Percentiles rank a stretch among this genome's conserved stretches.
These are phyloP conservation scores for Thalassaphorura encarpata DNA, from an alignment of 1,140 invertebrate genomes.

Conservation along the genomic window DNA sequence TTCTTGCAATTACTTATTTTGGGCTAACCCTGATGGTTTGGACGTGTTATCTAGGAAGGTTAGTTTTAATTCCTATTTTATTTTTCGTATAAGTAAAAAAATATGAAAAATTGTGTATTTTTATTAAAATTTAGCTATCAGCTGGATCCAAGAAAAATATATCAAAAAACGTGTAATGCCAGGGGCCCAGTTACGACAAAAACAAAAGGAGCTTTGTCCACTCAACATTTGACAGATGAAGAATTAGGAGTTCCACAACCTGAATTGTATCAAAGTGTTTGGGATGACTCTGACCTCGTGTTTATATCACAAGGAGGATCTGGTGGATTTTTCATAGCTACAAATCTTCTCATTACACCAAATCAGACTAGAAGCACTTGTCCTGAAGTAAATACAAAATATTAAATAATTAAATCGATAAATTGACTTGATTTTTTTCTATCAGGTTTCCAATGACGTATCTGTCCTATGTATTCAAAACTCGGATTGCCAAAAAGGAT, in stretches of 20 bases:
- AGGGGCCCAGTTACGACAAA: constrained; percentile 11
- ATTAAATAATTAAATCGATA: neutral
- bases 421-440: neutral
- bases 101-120: neutral
- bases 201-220: constrained; percentile 17
- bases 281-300: constrained; percentile 17
- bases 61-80: neutral
- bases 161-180: constrained; percentile 16
- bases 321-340: constrained; percentile 45
- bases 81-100: neutral
- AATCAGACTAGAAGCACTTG: constrained; percentile 41
- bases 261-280: constrained; percentile 14
- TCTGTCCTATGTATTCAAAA: constrained; percentile 32
- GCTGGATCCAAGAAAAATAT: constrained; percentile 18
- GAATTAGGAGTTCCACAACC: constrained; percentile 9
- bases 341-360: constrained; percentile 45
- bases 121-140: constrained; percentile 15
- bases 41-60: constrained; percentile 16
- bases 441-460: constrained; percentile 7
- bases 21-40: constrained; percentile 13
- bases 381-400: constrained; percentile 38
- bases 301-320: constrained; percentile 10
- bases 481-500: constrained; percentile 33
- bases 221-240: constrained; percentile 8
- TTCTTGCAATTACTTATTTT: constrained; percentile 9